These are phyloP conservation scores for Callaeas wilsoni DNA, from an alignment of 2,113 vertebrate genomes.

Conservation along the genomic window DNA sequence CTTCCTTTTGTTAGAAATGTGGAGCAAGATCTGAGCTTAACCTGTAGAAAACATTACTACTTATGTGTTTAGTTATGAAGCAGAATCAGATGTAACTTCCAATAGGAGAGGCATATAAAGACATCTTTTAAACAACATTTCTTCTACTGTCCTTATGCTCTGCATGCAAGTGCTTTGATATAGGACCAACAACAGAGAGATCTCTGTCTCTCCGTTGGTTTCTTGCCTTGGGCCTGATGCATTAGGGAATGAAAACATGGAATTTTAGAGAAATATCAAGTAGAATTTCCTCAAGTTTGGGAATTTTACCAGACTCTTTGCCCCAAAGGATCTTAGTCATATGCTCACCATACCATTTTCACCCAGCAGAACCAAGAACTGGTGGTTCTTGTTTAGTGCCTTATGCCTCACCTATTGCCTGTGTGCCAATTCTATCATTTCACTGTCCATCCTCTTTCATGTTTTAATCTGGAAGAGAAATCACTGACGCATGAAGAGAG, in stretches of 20 bases:
- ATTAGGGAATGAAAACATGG: background rate
- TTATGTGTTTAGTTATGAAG: background rate
- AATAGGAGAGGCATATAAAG: background rate
- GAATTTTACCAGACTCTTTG: background rate
- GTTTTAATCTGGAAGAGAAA: background rate
- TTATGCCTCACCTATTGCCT: background rate
- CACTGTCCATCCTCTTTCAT: background rate
- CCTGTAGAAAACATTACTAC: background rate
- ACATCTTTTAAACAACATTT: background rate
- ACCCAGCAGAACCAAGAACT: background rate
- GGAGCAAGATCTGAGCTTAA: background rate
- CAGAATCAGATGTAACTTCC: background rate
- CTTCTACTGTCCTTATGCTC: background rate
- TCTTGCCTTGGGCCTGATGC: background rate
- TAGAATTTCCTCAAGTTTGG: background rate
- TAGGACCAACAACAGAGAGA: background rate
- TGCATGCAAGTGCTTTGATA: background rate
- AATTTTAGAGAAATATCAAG: background rate
- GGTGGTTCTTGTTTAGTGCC: background rate
- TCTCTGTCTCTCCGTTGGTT: background rate
- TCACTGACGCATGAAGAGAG: background rate
- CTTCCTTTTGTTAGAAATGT: background rate
- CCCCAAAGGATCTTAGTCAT: background rate
- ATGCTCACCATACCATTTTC: background rate
- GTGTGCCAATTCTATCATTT: background rate